Evolutionary conservation across 2,113 vertebrate species (phyloP), one percentile per base, ranked within the genome.

Genomic region (Todiramphus saurophagus): DNA sequence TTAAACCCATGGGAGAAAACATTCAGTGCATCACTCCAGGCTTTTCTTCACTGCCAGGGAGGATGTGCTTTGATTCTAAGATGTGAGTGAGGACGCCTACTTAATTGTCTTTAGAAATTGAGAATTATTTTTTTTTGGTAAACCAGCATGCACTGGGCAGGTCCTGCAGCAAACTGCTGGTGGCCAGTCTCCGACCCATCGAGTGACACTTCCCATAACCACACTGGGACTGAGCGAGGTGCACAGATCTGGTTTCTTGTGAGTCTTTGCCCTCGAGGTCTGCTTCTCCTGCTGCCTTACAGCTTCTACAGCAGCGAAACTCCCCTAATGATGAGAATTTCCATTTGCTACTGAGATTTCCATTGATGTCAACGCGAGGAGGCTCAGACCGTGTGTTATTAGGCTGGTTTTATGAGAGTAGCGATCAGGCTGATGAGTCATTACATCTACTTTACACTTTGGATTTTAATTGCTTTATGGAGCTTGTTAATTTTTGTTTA

Each of bases 381-480:
- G 89, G 58, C 60, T 89, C n/a, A 44, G 69, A 39, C 80, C 6
- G 2, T 86, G 89, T 84, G 53, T 91, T 89, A 73, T 50, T 85
- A 89, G 78, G 31, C 50, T 87, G 73, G 44, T 91, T 95, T 95
- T 92, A 94, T 66, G 90, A 89, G 39, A 70, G 53, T 35, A 66
- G 80, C 50, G 89, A 91, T 89, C 69, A 48, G 69, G 66, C 62
- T 89, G 87, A 81, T 96, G 93, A 96, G 94, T 97, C 89, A 93
- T 94, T 93, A 87, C 67, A 72, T 82, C 69, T 76, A 1, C 87
- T 91, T 82, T 95, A 94, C 53, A 72, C 82, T 92, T 94, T 62
- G 70, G 59, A 87, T 92, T 95, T 96, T 94, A 94, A 94, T 96
- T 92, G 89, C 55, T 96, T 95, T 94, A 85, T 97, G 89, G 76